Conservation (phyloP, 2,888 invertebrate genomes). For the Mythimna lalbum region DNA sequence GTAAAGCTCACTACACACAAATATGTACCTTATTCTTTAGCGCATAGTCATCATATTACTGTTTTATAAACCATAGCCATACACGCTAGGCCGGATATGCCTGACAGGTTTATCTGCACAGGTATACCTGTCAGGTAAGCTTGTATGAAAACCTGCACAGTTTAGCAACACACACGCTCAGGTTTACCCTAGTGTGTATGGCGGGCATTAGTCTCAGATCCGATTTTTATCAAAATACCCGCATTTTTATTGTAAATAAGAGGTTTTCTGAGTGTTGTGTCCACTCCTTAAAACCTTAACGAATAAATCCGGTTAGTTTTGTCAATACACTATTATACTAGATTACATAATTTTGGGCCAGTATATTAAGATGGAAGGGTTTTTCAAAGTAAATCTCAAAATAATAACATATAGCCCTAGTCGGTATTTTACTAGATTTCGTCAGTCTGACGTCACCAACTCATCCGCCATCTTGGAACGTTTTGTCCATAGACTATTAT, state of each 20-base stretch:
- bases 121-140: no score
- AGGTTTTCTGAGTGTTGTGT: no score
- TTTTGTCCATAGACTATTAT: constrained; percentile 8
- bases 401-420: constrained; percentile 30
- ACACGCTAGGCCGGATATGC: no score
- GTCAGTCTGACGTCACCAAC: constrained; percentile 36
- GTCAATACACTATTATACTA: neutral
- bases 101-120: no score
- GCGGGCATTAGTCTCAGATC: neutral
- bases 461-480: constrained; percentile 74
- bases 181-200: no score
- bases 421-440: constrained; percentile 22
- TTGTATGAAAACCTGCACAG: no score
- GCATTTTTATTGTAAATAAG: neutral
- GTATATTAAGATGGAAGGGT: neutral
- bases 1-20: no score
- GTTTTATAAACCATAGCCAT: no score
- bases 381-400: neutral
- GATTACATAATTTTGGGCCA: constrained; percentile 11
- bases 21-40: no score
- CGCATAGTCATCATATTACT: no score
- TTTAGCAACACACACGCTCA: no score
- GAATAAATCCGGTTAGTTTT: neutral
- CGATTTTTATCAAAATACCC: neutral
- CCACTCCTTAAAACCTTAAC: neutral